Evolutionary conservation across 2,113 vertebrate species (phyloP).

Genomic region (Dipodomys spectabilis): DNA sequence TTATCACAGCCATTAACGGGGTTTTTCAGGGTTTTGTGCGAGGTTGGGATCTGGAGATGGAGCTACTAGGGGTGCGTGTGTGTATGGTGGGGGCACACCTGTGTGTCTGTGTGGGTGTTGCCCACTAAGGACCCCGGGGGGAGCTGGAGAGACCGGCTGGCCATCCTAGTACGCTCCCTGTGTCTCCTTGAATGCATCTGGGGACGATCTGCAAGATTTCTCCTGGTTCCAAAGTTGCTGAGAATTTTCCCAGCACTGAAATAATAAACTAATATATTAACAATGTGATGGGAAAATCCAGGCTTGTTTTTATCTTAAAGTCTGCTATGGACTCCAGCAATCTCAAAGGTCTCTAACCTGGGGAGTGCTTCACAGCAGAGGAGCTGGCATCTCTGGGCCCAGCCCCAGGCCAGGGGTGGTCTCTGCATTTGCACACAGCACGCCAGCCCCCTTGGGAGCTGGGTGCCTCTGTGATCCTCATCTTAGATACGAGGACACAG

Average conservation of each 20-base stretch:
- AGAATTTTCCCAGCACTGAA: not conserved
- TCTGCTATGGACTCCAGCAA: not conserved
- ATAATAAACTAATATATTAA: not conserved
- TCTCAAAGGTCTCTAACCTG: too few species aligned
- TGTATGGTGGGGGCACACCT: not conserved
- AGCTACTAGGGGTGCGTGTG: not conserved
- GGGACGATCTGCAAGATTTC: not conserved
- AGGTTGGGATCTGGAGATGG: not conserved
- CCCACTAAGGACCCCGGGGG: not conserved
- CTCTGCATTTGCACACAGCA: not conserved
- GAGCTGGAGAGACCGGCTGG: not conserved
- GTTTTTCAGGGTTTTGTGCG: not conserved
- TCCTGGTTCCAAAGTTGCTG: not conserved
- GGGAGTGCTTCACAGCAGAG: not conserved
- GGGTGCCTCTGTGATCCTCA: too few species aligned
- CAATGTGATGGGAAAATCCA: not conserved
- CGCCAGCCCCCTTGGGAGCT: too few species aligned
- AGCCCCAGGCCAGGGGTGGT: fast-evolving
- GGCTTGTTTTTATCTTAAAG: not conserved
- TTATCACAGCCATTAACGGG: conserved; percentile 12
- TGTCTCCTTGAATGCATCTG: not conserved
- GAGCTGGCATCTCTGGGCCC: not conserved
- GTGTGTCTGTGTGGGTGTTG: not conserved
- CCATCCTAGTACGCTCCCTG: not conserved
- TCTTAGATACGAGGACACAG: not conserved